phyloP scores from a whole-genome alignment of 2,113 vertebrate species.

The Uria aalge region DNA sequence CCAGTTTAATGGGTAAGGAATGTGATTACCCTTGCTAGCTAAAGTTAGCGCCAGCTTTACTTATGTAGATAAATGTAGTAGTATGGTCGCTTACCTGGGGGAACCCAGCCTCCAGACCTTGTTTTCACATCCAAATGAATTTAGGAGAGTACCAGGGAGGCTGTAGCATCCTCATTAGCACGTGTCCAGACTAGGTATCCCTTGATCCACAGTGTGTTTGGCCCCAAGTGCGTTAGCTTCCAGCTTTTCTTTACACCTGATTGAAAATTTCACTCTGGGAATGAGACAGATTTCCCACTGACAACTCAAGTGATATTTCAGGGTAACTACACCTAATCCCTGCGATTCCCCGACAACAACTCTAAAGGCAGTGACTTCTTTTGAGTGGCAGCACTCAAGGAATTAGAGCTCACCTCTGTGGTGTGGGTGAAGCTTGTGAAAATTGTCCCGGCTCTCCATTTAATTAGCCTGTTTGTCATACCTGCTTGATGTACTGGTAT shows the following conservation, averaged over 20 bases:
- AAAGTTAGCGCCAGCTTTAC: neutral
- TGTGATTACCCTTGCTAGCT: neutral
- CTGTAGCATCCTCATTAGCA: neutral
- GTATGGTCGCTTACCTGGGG: neutral
- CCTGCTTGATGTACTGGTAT: neutral
- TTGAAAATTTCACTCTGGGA: neutral
- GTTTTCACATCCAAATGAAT: neutral
- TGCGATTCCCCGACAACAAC: neutral
- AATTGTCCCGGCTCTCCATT: neutral
- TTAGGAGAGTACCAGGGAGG: neutral
- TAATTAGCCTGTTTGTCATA: conserved; percentile 1
- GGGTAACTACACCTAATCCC: neutral
- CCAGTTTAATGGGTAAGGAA: neutral
- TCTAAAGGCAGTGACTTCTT: neutral
- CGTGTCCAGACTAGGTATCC: neutral
- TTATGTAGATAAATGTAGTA: neutral
- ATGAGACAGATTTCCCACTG: neutral
- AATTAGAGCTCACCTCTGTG: neutral
- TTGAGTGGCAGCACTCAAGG: neutral
- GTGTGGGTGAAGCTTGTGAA: neutral
- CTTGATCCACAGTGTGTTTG: fast-evolving
- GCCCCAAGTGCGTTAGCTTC: neutral
- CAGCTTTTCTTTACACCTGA: neutral
- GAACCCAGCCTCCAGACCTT: neutral
- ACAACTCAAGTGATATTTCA: neutral